A percentile compares a stretch with the other conserved stretches of the same genome.
These are phyloP conservation scores for Ypsolopha sequella DNA, from an alignment of 2,888 invertebrate species.

Conservation along the genomic window DNA sequence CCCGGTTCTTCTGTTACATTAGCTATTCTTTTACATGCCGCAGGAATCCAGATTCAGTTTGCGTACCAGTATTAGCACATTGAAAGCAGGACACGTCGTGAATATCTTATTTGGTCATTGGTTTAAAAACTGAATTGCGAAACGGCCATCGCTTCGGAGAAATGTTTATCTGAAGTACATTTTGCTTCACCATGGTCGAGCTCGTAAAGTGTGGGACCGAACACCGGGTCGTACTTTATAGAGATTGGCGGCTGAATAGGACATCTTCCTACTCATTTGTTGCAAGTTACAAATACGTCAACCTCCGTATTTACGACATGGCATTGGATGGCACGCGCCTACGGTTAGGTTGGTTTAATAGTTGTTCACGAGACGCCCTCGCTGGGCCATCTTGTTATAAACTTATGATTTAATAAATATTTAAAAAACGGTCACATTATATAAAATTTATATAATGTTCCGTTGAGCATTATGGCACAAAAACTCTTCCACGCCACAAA, in stretches of 20 bases:
- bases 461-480: too few species aligned
- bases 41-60: slow-evolving; percentile 40
- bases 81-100: slow-evolving; percentile 33
- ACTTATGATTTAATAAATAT: too few species aligned
- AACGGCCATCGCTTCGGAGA: not conserved
- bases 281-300: not conserved
- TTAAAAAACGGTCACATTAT: too few species aligned
- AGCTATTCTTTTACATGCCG: slow-evolving; percentile 48
- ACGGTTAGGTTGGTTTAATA: not conserved
- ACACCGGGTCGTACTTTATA: too few species aligned
- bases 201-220: too few species aligned
- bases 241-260: too few species aligned
- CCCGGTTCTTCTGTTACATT: slow-evolving; percentile 55
- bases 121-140: not conserved
- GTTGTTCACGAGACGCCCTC: not conserved
- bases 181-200: not conserved
- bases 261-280: not conserved
- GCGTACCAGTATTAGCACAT: slow-evolving; percentile 55
- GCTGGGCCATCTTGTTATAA: not conserved
- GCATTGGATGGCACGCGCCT: not conserved
- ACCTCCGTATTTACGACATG: not conserved
- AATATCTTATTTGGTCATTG: slow-evolving; percentile 22
- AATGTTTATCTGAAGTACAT: not conserved
- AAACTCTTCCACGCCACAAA: too few species aligned
- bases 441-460: too few species aligned